Evolutionary conservation across 2,113 vertebrate genomes (phyloP), one percentile per base, ranked within the genome.

Genomic region (Semnornis frantzii): DNA sequence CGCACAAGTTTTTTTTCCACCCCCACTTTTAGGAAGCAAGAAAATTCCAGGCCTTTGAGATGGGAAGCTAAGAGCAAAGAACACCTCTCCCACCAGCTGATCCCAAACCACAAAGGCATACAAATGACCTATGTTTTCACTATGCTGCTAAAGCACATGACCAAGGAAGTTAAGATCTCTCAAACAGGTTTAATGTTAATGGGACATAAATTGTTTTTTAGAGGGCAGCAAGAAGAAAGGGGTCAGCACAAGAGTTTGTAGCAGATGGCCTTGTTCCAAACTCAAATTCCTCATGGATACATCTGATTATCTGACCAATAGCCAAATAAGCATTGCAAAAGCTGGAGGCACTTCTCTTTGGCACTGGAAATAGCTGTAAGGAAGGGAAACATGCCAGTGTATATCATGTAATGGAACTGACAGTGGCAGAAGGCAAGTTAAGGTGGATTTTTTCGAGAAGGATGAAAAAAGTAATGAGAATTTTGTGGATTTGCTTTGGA

Each of bases 31-130:
- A 79, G 64, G 64, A 90, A 95, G 64, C 12, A 81, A 48, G 60
- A 87, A 48, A 88, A 55, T 54, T 76, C 74, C n/a, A 54, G 70
- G 82, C n/a, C 27, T 60, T 18, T 87, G 72, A 85, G 87, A 80
- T 15, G 59, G 31, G 20, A 82, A 86, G 58, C 14, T 63, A 52
- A 59, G 64, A 87, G 79, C 69, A 94, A 86, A 46, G 10, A 42
- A 50, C 31, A 15, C 50, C 50, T 92, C 78, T 18, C 90, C 84
- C 85, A 66, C 17, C 92, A 83, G 94, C 87, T 92, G 82, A 87
- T 82, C 94, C 91, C 63, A 68, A 75, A 85, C 50, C 62, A 39
- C 55, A 76, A 93, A 95, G 73, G 57, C 91, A n/a, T 57, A 75
- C 31, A 25, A 87, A 62, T 33, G 52, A 54, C 33, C 57, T 64